Conservation (phyloP, 2,888 invertebrate species). For the Drosophila neutralis region DNA sequence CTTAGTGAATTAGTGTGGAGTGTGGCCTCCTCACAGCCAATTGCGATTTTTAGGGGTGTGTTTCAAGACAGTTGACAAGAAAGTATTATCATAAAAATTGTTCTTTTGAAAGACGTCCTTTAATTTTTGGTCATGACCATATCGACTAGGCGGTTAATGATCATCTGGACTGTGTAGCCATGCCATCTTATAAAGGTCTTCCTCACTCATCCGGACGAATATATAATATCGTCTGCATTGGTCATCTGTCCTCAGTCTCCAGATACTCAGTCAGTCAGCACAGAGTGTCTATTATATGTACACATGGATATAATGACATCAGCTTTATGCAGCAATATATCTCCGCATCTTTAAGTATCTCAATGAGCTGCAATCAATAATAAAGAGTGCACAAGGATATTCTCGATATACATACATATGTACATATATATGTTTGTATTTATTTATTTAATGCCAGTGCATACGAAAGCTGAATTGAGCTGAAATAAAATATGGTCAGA, state of each 20-base stretch:
- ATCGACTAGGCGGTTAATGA: neutral
- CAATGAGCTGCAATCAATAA: slow-evolving; percentile 32
- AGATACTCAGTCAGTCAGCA: slow-evolving; percentile 1
- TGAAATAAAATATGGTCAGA: slow-evolving; percentile 47
- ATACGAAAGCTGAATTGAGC: slow-evolving; percentile 24
- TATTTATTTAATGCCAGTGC: slow-evolving; percentile 8
- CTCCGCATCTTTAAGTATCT: slow-evolving; percentile 1
- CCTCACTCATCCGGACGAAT: neutral
- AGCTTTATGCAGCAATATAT: slow-evolving; percentile 15
- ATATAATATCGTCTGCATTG: neutral
- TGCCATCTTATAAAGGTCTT: neutral
- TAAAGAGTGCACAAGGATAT: slow-evolving; percentile 22
- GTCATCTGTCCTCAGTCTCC: neutral
- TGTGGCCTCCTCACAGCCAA: too few species aligned
- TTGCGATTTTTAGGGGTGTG: too few species aligned
- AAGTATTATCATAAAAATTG: neutral
- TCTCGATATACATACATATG: neutral
- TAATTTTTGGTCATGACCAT: neutral
- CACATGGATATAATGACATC: neutral
- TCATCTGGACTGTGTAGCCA: neutral
- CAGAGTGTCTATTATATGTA: neutral
- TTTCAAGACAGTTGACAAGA: too few species aligned
- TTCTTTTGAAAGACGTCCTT: neutral
- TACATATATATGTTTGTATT: neutral
- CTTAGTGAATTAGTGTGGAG: neutral